Conservation (phyloP, 2,113 vertebrate species). For the Hyperopisus bebe region DNA sequence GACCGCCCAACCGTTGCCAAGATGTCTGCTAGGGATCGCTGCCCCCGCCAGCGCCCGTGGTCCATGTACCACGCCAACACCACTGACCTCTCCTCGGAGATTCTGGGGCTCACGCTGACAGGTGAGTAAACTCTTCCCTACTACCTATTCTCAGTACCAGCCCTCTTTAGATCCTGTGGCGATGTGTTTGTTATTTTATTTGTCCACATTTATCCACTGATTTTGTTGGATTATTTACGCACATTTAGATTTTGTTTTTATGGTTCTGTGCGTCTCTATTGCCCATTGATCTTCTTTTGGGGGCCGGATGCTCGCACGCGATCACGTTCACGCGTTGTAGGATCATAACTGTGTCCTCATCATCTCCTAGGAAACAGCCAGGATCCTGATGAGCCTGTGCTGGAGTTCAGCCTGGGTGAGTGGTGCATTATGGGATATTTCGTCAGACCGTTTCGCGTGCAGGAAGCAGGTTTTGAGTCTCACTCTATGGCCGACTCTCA, state of each 20-base stretch:
- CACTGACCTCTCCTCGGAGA: slow-evolving; percentile 85
- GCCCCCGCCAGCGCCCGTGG: slow-evolving; percentile 88
- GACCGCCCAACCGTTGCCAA: slow-evolving; percentile 49
- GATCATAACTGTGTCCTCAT: slow-evolving; percentile 4
- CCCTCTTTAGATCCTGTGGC: not conserved
- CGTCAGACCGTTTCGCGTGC: not conserved
- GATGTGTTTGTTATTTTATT: not conserved
- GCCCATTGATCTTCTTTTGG: not conserved
- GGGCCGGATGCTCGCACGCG: not conserved
- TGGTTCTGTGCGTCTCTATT: not conserved
- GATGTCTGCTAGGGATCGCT: slow-evolving; percentile 88
- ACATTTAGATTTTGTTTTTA: not conserved
- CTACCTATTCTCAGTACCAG: not conserved
- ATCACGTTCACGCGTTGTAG: not conserved
- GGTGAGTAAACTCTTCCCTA: slow-evolving; percentile 57
- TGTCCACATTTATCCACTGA: not conserved
- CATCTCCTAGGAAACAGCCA: slow-evolving; percentile 77
- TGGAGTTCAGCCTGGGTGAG: slow-evolving; percentile 97
- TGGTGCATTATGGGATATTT: slow-evolving; percentile 17
- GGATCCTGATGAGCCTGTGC: slow-evolving; percentile 92
- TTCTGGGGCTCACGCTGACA: slow-evolving; percentile 83
- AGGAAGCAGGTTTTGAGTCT: not conserved
- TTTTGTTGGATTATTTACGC: not conserved
- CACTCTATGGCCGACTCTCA: not conserved
- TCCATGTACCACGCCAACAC: slow-evolving; percentile 84